These are phyloP conservation scores for Standfussiana lucernea DNA, from an alignment of 2,888 invertebrate species.

Conservation along the genomic window DNA sequence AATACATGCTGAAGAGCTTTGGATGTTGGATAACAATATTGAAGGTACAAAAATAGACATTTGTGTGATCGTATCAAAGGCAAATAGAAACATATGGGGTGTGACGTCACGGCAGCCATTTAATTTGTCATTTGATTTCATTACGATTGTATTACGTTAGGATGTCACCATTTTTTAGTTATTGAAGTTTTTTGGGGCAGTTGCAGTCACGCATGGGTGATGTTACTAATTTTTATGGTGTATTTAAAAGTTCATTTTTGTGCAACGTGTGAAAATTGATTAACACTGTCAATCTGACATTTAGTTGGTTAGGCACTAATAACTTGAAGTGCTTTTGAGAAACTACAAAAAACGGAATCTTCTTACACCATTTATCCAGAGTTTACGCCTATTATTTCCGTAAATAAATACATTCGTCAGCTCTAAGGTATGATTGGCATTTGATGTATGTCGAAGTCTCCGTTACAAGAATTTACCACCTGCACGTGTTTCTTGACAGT, in stretches of 20 bases:
- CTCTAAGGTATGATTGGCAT: too few relatives aligned
- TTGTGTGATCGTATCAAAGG: constrained; percentile 51
- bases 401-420: not conserved
- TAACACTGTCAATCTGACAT: not conserved
- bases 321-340: not conserved
- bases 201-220: constrained; percentile 30
- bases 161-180: constrained; percentile 39
- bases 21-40: constrained; percentile 26
- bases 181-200: constrained; percentile 16
- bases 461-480: rapidly evolving
- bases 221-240: not conserved
- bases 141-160: constrained; percentile 52
- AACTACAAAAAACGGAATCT: not conserved
- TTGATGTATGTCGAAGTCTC: not conserved
- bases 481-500: not conserved
- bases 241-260: not conserved
- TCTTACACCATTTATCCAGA: not conserved
- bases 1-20: constrained; percentile 19
- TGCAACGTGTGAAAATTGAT: not conserved
- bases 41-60: constrained; percentile 36
- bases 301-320: not conserved
- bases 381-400: not conserved
- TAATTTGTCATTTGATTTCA: constrained; percentile 67
- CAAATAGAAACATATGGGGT: constrained; percentile 64
- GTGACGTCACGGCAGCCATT: constrained; percentile 60